These are phyloP conservation scores for Pristionchus entomophagus DNA, from an alignment of 2,888 invertebrate species.

Conservation along the genomic window DNA sequence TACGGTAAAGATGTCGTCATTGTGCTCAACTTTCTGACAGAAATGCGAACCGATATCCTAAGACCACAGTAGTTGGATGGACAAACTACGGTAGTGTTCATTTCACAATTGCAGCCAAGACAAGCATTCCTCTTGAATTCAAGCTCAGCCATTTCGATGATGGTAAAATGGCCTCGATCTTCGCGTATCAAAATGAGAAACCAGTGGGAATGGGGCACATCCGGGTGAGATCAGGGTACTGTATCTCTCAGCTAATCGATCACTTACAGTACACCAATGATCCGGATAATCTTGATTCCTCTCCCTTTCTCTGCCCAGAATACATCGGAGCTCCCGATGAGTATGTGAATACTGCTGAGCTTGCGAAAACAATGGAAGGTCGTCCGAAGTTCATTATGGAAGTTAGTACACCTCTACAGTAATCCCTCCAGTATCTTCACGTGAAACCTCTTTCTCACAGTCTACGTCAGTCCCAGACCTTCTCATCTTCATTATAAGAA, in stretches of 20 bases:
- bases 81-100: too few relatives aligned
- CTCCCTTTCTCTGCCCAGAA: constrained; percentile 23
- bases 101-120: neutral
- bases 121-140: neutral
- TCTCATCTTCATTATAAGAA: neutral
- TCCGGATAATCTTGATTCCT: constrained; percentile 25
- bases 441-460: too few relatives aligned
- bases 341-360: neutral
- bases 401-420: too few relatives aligned
- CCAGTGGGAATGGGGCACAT: constrained; percentile 26
- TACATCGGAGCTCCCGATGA: constrained; percentile 1
- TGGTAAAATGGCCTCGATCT: neutral
- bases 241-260: neutral
- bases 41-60: too few relatives aligned
- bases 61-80: too few relatives aligned
- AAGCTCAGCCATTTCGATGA: constrained; percentile 14
- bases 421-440: too few relatives aligned
- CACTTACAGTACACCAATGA: constrained; percentile 6
- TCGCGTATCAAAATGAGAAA: neutral
- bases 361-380: neutral
- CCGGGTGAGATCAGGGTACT: neutral
- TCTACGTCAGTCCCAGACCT: too few relatives aligned
- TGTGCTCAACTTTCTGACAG: too few relatives aligned
- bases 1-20: too few relatives aligned
- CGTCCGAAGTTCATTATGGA: neutral